Evolutionary conservation across 1,140 invertebrate genomes (phyloP).

Genomic region (Cyclargus thomasi): DNA sequence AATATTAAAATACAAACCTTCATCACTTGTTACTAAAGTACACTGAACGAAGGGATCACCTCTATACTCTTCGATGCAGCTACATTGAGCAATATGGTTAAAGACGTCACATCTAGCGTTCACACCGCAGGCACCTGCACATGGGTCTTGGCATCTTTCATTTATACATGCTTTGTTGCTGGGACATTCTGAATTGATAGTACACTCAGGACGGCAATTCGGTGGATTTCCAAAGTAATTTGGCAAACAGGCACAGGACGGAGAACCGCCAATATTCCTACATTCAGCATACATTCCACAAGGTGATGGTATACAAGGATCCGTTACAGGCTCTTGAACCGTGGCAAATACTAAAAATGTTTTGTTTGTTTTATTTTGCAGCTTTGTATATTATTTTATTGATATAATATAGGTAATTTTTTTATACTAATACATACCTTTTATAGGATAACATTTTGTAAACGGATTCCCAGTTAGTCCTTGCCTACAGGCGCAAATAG

Average conservation of each 20-base stretch:
- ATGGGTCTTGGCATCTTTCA: conserved; percentile 83
- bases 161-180: conserved; percentile 82
- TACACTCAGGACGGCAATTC: conserved; percentile 84
- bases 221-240: conserved; percentile 82
- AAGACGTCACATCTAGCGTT: conserved; percentile 81
- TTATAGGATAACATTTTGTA: conserved; percentile 78
- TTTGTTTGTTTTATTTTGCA: too few species aligned
- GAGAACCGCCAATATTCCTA: conserved; percentile 76
- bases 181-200: conserved; percentile 84
- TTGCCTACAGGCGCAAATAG: conserved; percentile 80
- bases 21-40: conserved; percentile 50
- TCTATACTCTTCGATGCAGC: conserved; percentile 76
- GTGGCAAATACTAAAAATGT: conserved; percentile 74
- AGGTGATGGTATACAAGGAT: conserved; percentile 84
- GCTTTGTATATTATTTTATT: too few species aligned
- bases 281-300: conserved; percentile 85
- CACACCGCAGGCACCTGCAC: conserved; percentile 81
- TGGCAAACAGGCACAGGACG: conserved; percentile 80
- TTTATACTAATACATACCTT: conserved; percentile 55
- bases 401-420: too few species aligned
- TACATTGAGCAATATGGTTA: conserved; percentile 85
- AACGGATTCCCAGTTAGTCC: conserved; percentile 83
- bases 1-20: conserved; percentile 41
- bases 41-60: conserved; percentile 68
- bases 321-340: conserved; percentile 52